phyloP scores from a whole-genome alignment of 1,140 invertebrate species.

The Drosophila simulans region DNA sequence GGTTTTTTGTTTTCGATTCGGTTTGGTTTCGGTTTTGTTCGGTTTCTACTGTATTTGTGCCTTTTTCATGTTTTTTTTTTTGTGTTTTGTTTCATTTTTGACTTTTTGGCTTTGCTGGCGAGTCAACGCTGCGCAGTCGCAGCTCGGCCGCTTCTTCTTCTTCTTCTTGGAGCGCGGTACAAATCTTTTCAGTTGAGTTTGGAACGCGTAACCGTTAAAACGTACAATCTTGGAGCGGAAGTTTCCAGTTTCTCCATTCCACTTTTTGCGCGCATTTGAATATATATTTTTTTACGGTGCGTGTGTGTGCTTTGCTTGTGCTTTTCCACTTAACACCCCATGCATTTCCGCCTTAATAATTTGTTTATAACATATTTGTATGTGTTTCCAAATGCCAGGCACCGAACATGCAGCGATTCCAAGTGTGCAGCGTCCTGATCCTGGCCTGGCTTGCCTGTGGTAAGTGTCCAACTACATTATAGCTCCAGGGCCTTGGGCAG shows the following conservation, averaged over 20 bases:
- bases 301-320: slow-evolving; percentile 1
- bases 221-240: slow-evolving; percentile 65
- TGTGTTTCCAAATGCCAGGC: slow-evolving; percentile 7
- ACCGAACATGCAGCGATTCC: slow-evolving; percentile 44
- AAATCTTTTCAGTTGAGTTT: slow-evolving; percentile 84
- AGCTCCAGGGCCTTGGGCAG: not conserved
- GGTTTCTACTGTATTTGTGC: slow-evolving; percentile 24
- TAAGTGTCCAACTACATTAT: slow-evolving; percentile 34
- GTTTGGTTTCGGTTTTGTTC: slow-evolving; percentile 14
- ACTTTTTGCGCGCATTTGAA: slow-evolving; percentile 11
- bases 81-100: slow-evolving; percentile 1
- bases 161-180: slow-evolving; percentile 79
- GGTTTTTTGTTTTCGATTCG: slow-evolving; percentile 21
- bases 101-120: slow-evolving; percentile 20
- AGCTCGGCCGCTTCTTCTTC: slow-evolving; percentile 38
- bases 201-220: slow-evolving; percentile 83
- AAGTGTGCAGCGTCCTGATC: slow-evolving; percentile 59
- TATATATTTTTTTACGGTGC: slow-evolving; percentile 30
- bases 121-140: slow-evolving; percentile 29
- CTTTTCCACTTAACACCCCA: not conserved
- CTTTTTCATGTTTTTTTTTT: slow-evolving; percentile 15
- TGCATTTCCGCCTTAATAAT: slow-evolving; percentile 11
- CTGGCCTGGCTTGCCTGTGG: slow-evolving; percentile 58
- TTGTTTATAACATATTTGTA: not conserved
- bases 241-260: slow-evolving; percentile 26